Conservation (phyloP, 2,888 invertebrate species). For the Scrobipalpa atriplicella region DNA sequence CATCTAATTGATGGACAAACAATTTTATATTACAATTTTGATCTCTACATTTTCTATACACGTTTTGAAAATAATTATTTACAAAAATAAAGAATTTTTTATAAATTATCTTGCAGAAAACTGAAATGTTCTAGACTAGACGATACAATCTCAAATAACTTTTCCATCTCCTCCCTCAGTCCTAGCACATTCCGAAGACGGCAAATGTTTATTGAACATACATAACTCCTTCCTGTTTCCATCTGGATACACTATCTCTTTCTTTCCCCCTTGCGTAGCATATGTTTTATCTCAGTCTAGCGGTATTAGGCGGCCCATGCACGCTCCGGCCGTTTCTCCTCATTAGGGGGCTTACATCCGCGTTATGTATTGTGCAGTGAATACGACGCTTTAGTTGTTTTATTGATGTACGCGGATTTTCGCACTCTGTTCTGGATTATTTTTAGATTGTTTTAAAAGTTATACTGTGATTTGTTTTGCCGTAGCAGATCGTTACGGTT, state of each 20-base stretch:
- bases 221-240: constrained; percentile 26
- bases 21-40: no score
- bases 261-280: constrained; percentile 33
- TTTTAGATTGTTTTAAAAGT: constrained; percentile 19
- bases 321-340: constrained; percentile 74
- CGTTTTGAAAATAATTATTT: no score
- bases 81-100: no score
- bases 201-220: constrained; percentile 27
- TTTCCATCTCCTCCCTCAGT: neutral
- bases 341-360: constrained; percentile 69
- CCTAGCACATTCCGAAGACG: constrained; percentile 22
- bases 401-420: constrained; percentile 56
- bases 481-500: neutral
- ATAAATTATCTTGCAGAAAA: neutral
- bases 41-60: no score
- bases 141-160: neutral
- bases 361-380: constrained; percentile 67
- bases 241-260: constrained; percentile 38
- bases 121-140: neutral
- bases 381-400: constrained; percentile 71
- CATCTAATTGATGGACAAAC: no score
- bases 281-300: constrained; percentile 44
- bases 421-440: constrained; percentile 10
- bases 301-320: constrained; percentile 66
- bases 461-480: neutral